Conservation (phyloP, 2,888 invertebrate species). For the Galerucella nymphaeae region DNA sequence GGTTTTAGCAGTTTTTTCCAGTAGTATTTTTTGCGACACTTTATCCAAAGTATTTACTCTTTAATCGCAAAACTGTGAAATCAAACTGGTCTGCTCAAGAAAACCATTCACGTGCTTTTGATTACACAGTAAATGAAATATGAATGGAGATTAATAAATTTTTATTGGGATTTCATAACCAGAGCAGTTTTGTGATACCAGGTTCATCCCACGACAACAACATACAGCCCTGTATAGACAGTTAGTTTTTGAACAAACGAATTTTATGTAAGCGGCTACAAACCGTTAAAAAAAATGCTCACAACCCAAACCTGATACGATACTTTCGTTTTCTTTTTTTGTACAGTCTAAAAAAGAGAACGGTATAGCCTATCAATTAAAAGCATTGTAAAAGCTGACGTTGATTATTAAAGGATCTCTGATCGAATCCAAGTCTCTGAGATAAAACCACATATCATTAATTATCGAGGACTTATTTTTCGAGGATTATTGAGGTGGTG, state of each 20-base stretch:
- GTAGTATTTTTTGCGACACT: too few species aligned
- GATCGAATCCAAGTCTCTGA: constrained; percentile 50
- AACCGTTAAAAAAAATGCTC: constrained; percentile 5
- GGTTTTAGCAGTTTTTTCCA: too few species aligned
- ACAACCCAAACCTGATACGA: constrained; percentile 19
- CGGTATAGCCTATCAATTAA: constrained; percentile 53
- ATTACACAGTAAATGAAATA: too few species aligned
- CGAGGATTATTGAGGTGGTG: constrained; percentile 39
- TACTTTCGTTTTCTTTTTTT: constrained; percentile 28
- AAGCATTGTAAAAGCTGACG: constrained; percentile 54
- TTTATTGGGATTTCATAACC: too few species aligned
- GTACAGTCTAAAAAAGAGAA: constrained; percentile 23
- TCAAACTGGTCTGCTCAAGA: too few species aligned
- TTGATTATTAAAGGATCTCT: constrained; percentile 54
- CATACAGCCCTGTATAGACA: too few species aligned
- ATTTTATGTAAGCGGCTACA: not conserved
- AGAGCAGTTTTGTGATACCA: too few species aligned
- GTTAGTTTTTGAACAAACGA: not conserved
- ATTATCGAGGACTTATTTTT: constrained; percentile 53
- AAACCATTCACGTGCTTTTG: too few species aligned
- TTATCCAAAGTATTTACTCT: too few species aligned
- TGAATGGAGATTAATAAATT: too few species aligned
- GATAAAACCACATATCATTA: constrained; percentile 54
- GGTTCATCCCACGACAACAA: too few species aligned
- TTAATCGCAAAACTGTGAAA: too few species aligned